A percentile compares a stretch with the other conserved stretches of the same genome.
phyloP scores from a whole-genome alignment of 2,113 vertebrate genomes.

The Chascanopsetta lugubris region DNA sequence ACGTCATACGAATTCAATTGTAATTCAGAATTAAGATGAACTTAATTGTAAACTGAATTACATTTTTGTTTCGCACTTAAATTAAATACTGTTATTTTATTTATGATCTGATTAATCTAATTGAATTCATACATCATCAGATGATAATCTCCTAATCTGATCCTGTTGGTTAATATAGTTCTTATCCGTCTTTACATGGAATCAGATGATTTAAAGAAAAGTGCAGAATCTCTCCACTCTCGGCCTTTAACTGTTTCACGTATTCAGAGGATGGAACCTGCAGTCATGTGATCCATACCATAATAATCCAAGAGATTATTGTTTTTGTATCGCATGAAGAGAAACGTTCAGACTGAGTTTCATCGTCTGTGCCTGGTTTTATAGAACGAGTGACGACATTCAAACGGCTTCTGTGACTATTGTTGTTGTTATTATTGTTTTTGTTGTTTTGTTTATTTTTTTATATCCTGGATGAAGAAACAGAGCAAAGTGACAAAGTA shows the following conservation, averaged over 20 bases:
- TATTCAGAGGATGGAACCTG: conserved; percentile 6
- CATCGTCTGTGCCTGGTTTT: neutral
- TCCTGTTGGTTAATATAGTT: neutral
- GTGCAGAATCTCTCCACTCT: neutral
- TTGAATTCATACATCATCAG: no score
- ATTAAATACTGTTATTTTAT: no score
- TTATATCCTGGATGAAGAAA: neutral
- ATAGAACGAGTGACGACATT: conserved; percentile 5
- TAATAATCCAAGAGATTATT: conserved; percentile 38
- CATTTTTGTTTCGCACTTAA: no score
- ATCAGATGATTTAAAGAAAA: neutral
- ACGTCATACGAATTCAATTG: no score
- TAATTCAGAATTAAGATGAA: no score
- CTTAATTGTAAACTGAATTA: no score
- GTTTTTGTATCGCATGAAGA: neutral
- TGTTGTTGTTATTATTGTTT: no score
- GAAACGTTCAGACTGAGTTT: conserved; percentile 7
- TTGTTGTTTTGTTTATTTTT: no score
- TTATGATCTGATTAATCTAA: no score
- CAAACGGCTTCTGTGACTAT: conserved; percentile 12
- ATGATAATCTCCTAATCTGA: no score
- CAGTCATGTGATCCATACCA: conserved; percentile 1
- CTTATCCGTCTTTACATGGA: neutral
- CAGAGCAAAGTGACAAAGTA: conserved; percentile 7
- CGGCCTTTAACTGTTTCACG: neutral